These are phyloP conservation scores for Theodoxus fluviatilis DNA, from an alignment of 2,888 invertebrate genomes.

Conservation along the genomic window DNA sequence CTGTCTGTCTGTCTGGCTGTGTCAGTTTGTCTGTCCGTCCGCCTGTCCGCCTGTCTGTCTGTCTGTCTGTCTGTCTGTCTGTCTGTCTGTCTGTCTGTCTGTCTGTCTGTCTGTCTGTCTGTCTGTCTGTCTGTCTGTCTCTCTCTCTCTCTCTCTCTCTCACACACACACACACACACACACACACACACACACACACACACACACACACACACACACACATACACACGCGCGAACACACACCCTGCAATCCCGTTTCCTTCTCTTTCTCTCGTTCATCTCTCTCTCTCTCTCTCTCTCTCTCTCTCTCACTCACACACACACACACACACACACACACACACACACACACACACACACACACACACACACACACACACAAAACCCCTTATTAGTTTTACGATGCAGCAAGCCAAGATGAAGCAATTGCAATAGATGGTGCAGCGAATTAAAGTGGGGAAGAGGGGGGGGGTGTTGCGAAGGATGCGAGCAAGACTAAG, in stretches of 20 bases:
- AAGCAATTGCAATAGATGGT: too few relatives aligned
- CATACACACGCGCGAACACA: too few relatives aligned
- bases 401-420: too few relatives aligned
- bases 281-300: slow-evolving; percentile 8
- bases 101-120: neutral
- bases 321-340: neutral
- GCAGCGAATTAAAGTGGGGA: too few relatives aligned
- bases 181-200: too few relatives aligned
- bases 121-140: neutral
- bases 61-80: neutral
- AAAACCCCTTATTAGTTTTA: too few relatives aligned
- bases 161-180: neutral
- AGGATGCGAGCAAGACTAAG: too few relatives aligned
- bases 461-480: too few relatives aligned
- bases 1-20: neutral
- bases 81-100: slow-evolving; percentile 1
- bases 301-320: neutral
- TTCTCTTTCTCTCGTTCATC: slow-evolving; percentile 2
- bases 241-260: too few relatives aligned
- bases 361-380: slow-evolving; percentile 10
- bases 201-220: neutral
- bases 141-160: neutral
- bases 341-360: slow-evolving; percentile 12
- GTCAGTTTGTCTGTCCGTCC: neutral
- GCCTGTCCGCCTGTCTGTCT: neutral